Conservation (phyloP, 1,140 invertebrate species). For the Ceratoteleas bidentatus region DNA sequence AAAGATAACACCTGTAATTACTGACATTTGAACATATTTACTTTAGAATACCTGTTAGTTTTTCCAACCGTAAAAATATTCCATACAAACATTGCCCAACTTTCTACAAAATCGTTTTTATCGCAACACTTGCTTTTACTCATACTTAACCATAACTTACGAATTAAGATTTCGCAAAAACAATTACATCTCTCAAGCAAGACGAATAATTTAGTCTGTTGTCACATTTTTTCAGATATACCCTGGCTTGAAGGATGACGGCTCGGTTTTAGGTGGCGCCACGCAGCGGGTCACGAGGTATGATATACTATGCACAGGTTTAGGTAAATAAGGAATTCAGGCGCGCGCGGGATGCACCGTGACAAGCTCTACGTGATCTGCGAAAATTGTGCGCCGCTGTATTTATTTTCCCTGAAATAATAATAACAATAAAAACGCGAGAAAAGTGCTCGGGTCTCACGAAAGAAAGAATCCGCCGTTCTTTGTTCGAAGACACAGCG, state of each 20-base stretch:
- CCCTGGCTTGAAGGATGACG: conserved; percentile 77
- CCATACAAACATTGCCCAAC: too few relatives aligned
- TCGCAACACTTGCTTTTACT: too few relatives aligned
- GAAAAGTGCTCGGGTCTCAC: neutral
- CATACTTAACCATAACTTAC: too few relatives aligned
- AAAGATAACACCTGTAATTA: too few relatives aligned
- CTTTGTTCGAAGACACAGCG: neutral
- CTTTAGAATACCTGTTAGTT: too few relatives aligned
- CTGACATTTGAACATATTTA: too few relatives aligned
- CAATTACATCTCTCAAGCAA: neutral
- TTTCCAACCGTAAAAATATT: too few relatives aligned
- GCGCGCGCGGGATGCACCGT: conserved; percentile 34
- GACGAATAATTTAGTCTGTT: conserved; percentile 25
- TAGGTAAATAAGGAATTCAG: conserved; percentile 57
- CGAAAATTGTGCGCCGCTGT: conserved; percentile 43
- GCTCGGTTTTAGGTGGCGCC: conserved; percentile 77
- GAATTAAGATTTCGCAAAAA: too few relatives aligned
- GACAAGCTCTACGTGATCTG: conserved; percentile 51
- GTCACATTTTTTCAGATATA: conserved; percentile 76
- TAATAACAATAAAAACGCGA: conserved; percentile 5
- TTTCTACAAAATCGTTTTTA: too few relatives aligned
- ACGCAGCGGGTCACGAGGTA: conserved; percentile 80
- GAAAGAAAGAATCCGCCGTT: neutral
- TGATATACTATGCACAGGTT: conserved; percentile 52
- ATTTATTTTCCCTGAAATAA: conserved; percentile 39